A percentile compares a stretch with the other conserved stretches of the same genome.
Evolutionary conservation across 2,888 invertebrate genomes (phyloP).

Genomic region (Trimorus sp.): DNA sequence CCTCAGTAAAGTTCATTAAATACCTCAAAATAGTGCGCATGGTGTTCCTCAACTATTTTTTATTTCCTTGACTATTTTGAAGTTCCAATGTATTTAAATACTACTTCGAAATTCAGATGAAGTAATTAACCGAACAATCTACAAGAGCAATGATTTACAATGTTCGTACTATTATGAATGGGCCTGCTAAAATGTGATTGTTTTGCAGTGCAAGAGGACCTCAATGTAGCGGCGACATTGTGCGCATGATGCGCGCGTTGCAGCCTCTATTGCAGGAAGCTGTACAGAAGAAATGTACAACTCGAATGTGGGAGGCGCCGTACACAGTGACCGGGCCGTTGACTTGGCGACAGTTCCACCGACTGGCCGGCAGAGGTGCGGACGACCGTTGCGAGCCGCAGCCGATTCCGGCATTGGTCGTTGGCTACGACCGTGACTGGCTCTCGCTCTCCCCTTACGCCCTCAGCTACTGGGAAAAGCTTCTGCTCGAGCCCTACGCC

Average conservation of each 20-base stretch:
- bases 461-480: conserved; percentile 96
- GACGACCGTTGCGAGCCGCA: conserved; percentile 98
- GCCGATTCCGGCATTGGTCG: conserved; percentile 96
- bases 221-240: conserved; percentile 94
- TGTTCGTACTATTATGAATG: too few relatives aligned
- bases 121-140: too few relatives aligned
- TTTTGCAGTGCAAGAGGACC: conserved; percentile 88
- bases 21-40: too few relatives aligned
- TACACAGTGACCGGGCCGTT: conserved; percentile 96
- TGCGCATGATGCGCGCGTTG: conserved; percentile 93
- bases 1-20: too few relatives aligned
- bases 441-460: conserved; percentile 96
- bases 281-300: conserved; percentile 95
- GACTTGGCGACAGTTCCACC: conserved; percentile 99
- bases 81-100: too few relatives aligned
- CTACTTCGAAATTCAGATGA: too few relatives aligned
- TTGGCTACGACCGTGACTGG: conserved; percentile 98
- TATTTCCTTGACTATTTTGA: too few relatives aligned
- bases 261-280: conserved; percentile 97
- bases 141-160: too few relatives aligned
- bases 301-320: conserved; percentile 95
- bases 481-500: conserved; percentile 98
- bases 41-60: too few relatives aligned
- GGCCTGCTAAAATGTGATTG: background rate
- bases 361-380: conserved; percentile 95